Base-by-base conservation (phyloP, 2,888 invertebrate genomes). In the Plebejus melissa region DNA sequence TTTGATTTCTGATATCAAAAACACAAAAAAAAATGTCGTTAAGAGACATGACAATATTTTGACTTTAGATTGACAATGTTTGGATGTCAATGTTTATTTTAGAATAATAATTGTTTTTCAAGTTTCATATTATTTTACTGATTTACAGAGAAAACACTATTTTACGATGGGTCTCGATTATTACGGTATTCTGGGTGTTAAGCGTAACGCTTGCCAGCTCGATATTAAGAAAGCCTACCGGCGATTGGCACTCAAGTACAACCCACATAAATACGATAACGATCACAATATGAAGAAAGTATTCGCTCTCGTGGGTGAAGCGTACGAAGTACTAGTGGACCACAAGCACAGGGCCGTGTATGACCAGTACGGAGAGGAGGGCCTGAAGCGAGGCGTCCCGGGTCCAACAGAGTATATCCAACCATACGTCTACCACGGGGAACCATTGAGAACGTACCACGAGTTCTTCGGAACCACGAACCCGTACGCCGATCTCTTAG, bases 291-390 rank as follows among this genome's bases (percentile, higher is more conserved):
- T 93, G 81, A 86, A 90, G 78, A 85, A 90, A 76, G 91, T 95
- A 80, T 96, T 96, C 85, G 87, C 94, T 3, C 88, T 96, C 32
- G 94, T 97, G 74, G 96, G 95, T 50, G 97, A 97, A 91, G 97
- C 97, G 0, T 98, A 96, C 85, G 97, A 97, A 82, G 96, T 97
- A 9, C 90, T 98, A 41, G 94, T 95, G 1, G 93, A 96, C 86
- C 95, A 96, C 69, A 89, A 95, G 78, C 90, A 90, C 77, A 94
- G 97, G 76, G 96, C 97, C 16, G 95, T 98, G 22, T 98, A 96
- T 90, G 98, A 98, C 88, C 97, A 97, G 83, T 98, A 96, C 88
- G 98, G 98, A 0, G 98, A 98, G 87, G 96, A 96, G 82, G 98
- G 98, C 0, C 91, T 98, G 70, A 97, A 97, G 86, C 94, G 94